These are phyloP conservation scores for Sebastes matsubarae DNA, from an alignment of 2,797 vertebrate genomes.

Conservation along the genomic window DNA sequence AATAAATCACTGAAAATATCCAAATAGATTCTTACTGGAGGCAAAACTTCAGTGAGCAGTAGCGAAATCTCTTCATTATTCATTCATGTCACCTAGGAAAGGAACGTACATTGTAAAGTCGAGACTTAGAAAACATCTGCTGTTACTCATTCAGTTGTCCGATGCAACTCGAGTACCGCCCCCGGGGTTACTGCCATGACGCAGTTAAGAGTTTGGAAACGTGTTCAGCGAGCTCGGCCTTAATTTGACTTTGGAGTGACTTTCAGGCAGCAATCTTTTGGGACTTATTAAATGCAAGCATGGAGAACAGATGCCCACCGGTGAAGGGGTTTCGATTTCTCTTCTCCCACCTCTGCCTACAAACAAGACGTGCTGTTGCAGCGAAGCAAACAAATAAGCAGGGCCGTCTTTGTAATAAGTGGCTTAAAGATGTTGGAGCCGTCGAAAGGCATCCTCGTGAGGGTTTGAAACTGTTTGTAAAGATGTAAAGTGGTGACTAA, in stretches of 20 bases:
- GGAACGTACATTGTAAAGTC: not conserved
- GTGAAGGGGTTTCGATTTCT: slow-evolving; percentile 46
- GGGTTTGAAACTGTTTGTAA: slow-evolving; percentile 1
- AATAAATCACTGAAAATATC: not conserved
- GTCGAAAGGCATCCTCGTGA: slow-evolving; percentile 7
- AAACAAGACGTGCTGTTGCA: slow-evolving; percentile 50
- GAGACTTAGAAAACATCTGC: not conserved
- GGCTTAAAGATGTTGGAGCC: slow-evolving; percentile 25
- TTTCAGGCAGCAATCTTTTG: slow-evolving; percentile 60
- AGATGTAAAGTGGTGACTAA: slow-evolving; percentile 18
- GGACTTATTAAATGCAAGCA: slow-evolving; percentile 64
- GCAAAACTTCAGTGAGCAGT: not conserved
- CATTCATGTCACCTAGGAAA: not conserved
- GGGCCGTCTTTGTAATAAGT: slow-evolving; percentile 38
- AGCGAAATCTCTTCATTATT: not conserved
- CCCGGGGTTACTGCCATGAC: slow-evolving; percentile 31
- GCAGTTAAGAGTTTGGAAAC: slow-evolving; percentile 27
- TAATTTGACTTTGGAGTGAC: slow-evolving; percentile 63
- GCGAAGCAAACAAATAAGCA: slow-evolving; percentile 49
- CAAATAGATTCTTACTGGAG: not conserved
- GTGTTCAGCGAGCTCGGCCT: slow-evolving; percentile 34
- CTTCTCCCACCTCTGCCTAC: slow-evolving; percentile 36
- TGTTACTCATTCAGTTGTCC: slow-evolving; percentile 26
- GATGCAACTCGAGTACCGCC: slow-evolving; percentile 30
- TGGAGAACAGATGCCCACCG: slow-evolving; percentile 53